Evolutionary conservation across 92 coral and sea anemone species (phyloP).

Genomic region (Pocillopora grandis): DNA sequence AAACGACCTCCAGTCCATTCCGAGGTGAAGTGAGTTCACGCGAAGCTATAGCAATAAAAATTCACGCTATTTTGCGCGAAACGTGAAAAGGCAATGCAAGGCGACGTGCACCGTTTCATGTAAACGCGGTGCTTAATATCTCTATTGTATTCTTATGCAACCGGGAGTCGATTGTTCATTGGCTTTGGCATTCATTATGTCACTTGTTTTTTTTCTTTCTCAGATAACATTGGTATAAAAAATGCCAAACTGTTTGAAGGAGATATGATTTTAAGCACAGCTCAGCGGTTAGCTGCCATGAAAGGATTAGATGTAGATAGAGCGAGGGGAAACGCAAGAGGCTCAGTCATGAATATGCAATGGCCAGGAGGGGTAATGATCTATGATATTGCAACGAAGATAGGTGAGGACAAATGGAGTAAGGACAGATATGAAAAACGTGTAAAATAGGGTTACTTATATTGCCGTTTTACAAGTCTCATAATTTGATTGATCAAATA

Average conservation of each 20-base stretch:
- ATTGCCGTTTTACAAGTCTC: too few relatives aligned
- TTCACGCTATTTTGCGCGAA: too few relatives aligned
- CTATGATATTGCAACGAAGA: background rate
- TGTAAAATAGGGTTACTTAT: background rate
- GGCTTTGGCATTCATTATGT: background rate
- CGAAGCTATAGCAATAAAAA: too few relatives aligned
- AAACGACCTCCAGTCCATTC: too few relatives aligned
- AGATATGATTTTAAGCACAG: constrained; percentile 16
- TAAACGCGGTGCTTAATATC: too few relatives aligned
- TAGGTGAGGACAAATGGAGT: background rate
- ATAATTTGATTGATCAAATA: too few relatives aligned
- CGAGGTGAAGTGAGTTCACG: too few relatives aligned
- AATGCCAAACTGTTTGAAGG: constrained; percentile 16
- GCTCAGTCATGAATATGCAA: constrained; percentile 8
- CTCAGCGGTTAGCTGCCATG: constrained; percentile 30
- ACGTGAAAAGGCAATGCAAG: too few relatives aligned
- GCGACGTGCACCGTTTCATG: too few relatives aligned
- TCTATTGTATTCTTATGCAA: too few relatives aligned
- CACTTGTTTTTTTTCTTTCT: background rate
- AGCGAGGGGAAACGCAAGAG: constrained; percentile 7
- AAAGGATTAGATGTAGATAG: constrained; percentile 21
- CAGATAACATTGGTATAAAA: constrained; percentile 15
- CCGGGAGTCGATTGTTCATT: too few relatives aligned
- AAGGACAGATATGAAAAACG: background rate
- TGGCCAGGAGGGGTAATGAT: constrained; percentile 30